Evolutionary conservation across 2,888 invertebrate species (phyloP).

Genomic region (Chloromyia formosa): DNA sequence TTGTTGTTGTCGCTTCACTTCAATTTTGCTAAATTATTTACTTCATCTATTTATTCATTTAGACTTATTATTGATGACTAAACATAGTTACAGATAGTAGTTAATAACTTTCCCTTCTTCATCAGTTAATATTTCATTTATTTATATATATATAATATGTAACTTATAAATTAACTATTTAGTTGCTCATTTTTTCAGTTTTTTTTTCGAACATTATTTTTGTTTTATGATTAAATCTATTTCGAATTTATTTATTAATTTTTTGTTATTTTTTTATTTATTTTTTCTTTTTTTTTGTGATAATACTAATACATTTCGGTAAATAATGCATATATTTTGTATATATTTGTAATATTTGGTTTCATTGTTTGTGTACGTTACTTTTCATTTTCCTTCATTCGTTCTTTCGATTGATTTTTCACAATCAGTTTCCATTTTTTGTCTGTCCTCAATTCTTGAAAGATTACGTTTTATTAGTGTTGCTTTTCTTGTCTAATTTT

Average conservation of each 20-base stretch:
- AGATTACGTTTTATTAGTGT: background rate
- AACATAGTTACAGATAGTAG: slow-evolving; percentile 5
- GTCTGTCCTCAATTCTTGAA: background rate
- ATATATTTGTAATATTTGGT: slow-evolving; percentile 39
- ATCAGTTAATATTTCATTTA: slow-evolving; percentile 10
- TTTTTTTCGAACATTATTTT: slow-evolving; percentile 28
- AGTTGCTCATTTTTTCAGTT: slow-evolving; percentile 18
- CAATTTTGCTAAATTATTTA: slow-evolving; percentile 30
- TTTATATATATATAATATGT: slow-evolving; percentile 2
- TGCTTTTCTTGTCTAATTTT: background rate
- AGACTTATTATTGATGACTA: slow-evolving; percentile 29
- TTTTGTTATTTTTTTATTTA: slow-evolving; percentile 17
- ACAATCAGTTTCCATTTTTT: background rate
- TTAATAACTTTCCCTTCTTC: slow-evolving; percentile 16
- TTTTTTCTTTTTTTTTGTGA: slow-evolving; percentile 28
- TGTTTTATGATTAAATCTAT: background rate
- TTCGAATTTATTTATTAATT: background rate
- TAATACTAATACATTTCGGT: slow-evolving; percentile 43
- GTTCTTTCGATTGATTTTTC: background rate
- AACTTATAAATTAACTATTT: slow-evolving; percentile 36
- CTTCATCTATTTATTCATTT: slow-evolving; percentile 8
- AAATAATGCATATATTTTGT: slow-evolving; percentile 36
- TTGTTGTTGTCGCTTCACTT: background rate
- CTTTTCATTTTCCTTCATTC: slow-evolving; percentile 11
- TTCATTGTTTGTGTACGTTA: slow-evolving; percentile 42